Evolutionary conservation across 2,797 vertebrate genomes (phyloP).

Genomic region (Phrynocephalus vlangalii): DNA sequence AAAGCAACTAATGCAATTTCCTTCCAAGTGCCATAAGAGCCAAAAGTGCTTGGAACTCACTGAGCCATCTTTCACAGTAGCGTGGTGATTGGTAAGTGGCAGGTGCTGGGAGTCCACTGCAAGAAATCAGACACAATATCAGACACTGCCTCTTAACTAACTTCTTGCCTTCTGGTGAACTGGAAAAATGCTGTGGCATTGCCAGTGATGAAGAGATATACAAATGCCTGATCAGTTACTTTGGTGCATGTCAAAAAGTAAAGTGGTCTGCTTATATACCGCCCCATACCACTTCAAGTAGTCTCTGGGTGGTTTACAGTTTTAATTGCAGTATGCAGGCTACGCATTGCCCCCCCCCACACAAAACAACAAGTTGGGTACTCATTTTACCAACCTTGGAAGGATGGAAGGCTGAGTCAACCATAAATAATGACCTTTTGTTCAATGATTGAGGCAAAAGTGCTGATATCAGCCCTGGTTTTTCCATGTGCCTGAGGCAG

Average conservation of each 20-base stretch:
- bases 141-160: neutral
- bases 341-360: too few relatives aligned
- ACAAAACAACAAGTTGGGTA: too few relatives aligned
- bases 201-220: neutral
- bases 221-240: neutral
- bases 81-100: neutral
- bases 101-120: neutral
- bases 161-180: neutral
- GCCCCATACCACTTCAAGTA: too few relatives aligned
- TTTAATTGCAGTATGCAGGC: too few relatives aligned
- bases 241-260: neutral
- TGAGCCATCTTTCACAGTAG: neutral
- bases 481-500: neutral
- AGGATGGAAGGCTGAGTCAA: too few relatives aligned
- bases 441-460: too few relatives aligned
- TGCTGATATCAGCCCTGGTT: neutral
- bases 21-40: neutral
- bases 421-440: too few relatives aligned
- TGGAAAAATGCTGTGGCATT: neutral
- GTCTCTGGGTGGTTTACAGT: too few relatives aligned
- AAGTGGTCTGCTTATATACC: too few relatives aligned
- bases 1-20: constrained; percentile 28
- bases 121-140: neutral
- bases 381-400: too few relatives aligned
- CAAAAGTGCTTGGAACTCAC: neutral